A percentile compares a stretch with the other conserved stretches of the same genome.
Conservation (phyloP, 2,113 vertebrate genomes). For the Toxotes chatareus region DNA sequence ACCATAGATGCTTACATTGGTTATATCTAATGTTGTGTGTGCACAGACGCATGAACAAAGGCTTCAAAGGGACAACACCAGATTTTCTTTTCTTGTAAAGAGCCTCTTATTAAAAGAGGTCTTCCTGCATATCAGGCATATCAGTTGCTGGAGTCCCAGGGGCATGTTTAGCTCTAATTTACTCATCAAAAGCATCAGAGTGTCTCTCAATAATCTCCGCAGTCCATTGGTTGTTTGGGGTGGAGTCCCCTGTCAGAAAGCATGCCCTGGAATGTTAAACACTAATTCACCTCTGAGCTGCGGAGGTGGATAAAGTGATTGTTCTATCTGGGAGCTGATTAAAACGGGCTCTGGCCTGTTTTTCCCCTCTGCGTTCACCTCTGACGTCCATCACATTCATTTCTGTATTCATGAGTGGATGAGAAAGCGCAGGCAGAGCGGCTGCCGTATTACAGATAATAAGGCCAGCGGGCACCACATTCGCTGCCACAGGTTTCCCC, state of each 20-base stretch:
- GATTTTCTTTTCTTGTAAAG: slow-evolving; percentile 50
- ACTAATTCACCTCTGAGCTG: slow-evolving; percentile 81
- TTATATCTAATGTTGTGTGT: neutral
- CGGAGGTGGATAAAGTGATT: slow-evolving; percentile 83
- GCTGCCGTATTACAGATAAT: slow-evolving; percentile 80
- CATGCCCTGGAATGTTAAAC: slow-evolving; percentile 86
- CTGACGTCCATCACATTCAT: slow-evolving; percentile 80
- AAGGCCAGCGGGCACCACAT: slow-evolving; percentile 81
- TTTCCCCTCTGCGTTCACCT: slow-evolving; percentile 75
- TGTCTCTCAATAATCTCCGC: slow-evolving; percentile 75
- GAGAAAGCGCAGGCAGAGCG: slow-evolving; percentile 75
- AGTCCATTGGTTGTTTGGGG: slow-evolving; percentile 77
- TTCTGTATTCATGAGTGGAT: slow-evolving; percentile 84
- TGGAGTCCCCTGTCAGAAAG: slow-evolving; percentile 75
- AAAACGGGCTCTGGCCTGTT: slow-evolving; percentile 73
- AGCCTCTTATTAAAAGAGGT: slow-evolving; percentile 61
- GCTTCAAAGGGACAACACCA: slow-evolving; percentile 64
- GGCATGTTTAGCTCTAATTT: slow-evolving; percentile 80
- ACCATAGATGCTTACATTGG: neutral
- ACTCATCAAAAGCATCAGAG: slow-evolving; percentile 80
- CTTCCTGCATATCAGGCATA: slow-evolving; percentile 64
- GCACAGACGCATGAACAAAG: slow-evolving; percentile 36
- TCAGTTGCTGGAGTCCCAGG: slow-evolving; percentile 69
- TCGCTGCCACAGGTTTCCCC: slow-evolving; percentile 78
- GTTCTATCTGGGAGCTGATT: slow-evolving; percentile 83